Base-by-base conservation (phyloP, 2,888 invertebrate species). In the Malthinus seriepunctatus region DNA sequence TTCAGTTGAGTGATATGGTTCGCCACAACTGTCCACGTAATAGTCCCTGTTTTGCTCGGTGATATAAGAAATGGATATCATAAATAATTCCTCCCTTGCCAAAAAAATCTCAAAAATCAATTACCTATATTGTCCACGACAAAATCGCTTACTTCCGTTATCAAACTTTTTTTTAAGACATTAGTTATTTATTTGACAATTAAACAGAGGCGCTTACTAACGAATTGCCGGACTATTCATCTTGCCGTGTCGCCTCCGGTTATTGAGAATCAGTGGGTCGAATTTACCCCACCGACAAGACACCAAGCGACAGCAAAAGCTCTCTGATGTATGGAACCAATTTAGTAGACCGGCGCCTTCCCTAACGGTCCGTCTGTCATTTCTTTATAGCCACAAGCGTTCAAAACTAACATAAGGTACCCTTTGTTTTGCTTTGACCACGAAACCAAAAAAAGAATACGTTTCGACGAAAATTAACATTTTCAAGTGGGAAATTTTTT, bases 101-200 rank as follows among this genome's bases (percentile, higher is more conserved):
- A 69, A 65, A 68, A 69, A 74, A 74, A 74, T 71, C 73, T 70
- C 70, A 71, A 70, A 73, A 73, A 75, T 76, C 75, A 75, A 76
- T 76, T 75, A 75, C 72, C 64, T 65, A 60, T 69, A 70, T 67
- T 69, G 70, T 66, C 62, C 63, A 65, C 63, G 63, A 51, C 38
- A 44, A 46, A 14, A 9, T 47, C 47, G 32, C 14, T 9, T 6
- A 39, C 32, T 47, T 47, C 32, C 32, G 47, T 47, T 11, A 12
- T 11, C 12, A n/a, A 32, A 32, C 31, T 51, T 51, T 42, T 55
- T 63, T 59, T 61, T 37, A 49, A 35, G 39, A 42, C 46, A 44
- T 69, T 67, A 69, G 63, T 69, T 71, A 72, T 72, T 71, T 69
- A 71, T 69, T 66, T 67, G 67, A 68, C 72, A 72, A 72, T 72